Percentiles rank a stretch among this genome's conserved stretches.
These are phyloP conservation scores for Leptoclinus maculatus DNA, from an alignment of 2,797 vertebrate genomes.

Conservation along the genomic window DNA sequence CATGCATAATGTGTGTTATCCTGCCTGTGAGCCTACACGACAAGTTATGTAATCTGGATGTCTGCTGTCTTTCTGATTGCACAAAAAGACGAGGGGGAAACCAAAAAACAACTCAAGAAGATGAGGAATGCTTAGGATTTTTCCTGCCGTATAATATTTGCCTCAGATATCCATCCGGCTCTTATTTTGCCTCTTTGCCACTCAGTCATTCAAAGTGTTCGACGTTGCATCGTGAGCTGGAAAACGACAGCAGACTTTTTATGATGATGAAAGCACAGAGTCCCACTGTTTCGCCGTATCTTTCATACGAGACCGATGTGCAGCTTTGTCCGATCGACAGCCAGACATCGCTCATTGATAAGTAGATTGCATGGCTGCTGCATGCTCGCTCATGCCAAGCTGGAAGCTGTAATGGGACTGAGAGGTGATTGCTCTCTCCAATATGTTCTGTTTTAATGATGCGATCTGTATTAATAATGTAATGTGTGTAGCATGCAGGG, in stretches of 20 bases:
- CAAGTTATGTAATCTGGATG: slow-evolving; percentile 37
- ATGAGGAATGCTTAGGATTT: not conserved
- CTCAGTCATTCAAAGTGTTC: slow-evolving; percentile 30
- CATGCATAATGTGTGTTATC: slow-evolving; percentile 40
- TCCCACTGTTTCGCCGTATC: slow-evolving; percentile 39
- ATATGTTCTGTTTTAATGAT: slow-evolving; percentile 55
- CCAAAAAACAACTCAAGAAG: not conserved
- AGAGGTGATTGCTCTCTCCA: slow-evolving; percentile 52
- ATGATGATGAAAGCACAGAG: slow-evolving; percentile 56
- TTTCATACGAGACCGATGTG: slow-evolving; percentile 34
- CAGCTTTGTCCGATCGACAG: slow-evolving; percentile 7
- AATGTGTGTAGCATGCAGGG: slow-evolving; percentile 38
- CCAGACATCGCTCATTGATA: slow-evolving; percentile 57
- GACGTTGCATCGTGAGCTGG: not conserved
- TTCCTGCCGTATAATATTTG: not conserved
- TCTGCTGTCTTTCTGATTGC: slow-evolving; percentile 1
- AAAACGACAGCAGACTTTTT: slow-evolving; percentile 32
- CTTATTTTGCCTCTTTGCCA: not conserved
- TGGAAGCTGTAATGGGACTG: slow-evolving; percentile 47
- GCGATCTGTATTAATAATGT: slow-evolving; percentile 57
- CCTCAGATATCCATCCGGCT: slow-evolving; percentile 1
- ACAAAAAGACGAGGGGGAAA: slow-evolving; percentile 1
- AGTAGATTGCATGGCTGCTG: slow-evolving; percentile 44
- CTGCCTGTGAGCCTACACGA: slow-evolving; percentile 24
- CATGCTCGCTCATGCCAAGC: slow-evolving; percentile 22